Percentiles rank a stretch among this genome's conserved stretches.
Conservation (phyloP, 2,888 invertebrate genomes). For the Loripinus fragilis region DNA sequence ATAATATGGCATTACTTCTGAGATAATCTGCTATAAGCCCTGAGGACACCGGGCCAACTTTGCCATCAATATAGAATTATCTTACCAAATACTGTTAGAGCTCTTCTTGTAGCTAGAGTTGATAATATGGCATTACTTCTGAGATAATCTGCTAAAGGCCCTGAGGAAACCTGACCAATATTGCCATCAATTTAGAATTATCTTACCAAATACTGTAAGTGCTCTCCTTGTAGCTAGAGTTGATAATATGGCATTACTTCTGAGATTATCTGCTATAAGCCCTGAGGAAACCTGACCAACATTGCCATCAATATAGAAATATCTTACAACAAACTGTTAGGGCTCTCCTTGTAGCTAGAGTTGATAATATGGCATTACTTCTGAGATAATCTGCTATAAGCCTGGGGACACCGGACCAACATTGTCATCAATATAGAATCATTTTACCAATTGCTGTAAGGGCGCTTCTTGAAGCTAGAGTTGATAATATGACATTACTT, state of each 20-base stretch:
- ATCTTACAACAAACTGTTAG: no score
- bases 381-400: slow-evolving; percentile 87
- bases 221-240: no score
- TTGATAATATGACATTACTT: slow-evolving; percentile 47
- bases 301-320: slow-evolving; percentile 95
- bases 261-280: slow-evolving; percentile 91
- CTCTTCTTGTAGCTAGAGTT: slow-evolving; percentile 46
- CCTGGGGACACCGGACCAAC: no score
- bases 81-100: no score
- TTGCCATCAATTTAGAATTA: no score
- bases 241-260: slow-evolving; percentile 78
- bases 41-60: slow-evolving; percentile 90
- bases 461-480: no score
- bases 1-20: slow-evolving; percentile 82
- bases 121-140: slow-evolving; percentile 82
- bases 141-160: slow-evolving; percentile 86
- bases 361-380: slow-evolving; percentile 65
- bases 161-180: no score
- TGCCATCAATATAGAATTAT: slow-evolving; percentile 94
- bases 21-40: slow-evolving; percentile 93
- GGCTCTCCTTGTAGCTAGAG: slow-evolving; percentile 31
- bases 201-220: no score
- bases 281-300: slow-evolving; percentile 91
- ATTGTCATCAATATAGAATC: no score
- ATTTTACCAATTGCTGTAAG: no score